These are phyloP conservation scores for Dryomyza anilis DNA, from an alignment of 2,888 invertebrate species.

Conservation along the genomic window DNA sequence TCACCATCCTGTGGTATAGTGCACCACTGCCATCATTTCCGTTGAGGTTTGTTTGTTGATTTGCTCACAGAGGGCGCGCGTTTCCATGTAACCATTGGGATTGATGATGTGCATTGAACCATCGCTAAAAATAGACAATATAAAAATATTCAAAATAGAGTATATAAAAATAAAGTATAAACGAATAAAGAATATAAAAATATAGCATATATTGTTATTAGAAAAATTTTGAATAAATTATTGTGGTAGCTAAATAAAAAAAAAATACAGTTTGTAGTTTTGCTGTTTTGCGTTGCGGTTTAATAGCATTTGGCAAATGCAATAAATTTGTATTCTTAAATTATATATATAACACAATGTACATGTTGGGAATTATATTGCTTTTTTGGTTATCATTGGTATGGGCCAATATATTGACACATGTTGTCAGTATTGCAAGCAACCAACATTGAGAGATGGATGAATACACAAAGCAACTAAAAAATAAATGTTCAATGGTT, in stretches of 20 bases:
- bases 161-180: background rate
- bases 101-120: slow-evolving; percentile 62
- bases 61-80: slow-evolving; percentile 61
- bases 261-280: background rate
- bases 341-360: too few relatives aligned
- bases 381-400: too few relatives aligned
- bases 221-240: slow-evolving; percentile 17
- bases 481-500: too few relatives aligned
- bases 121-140: slow-evolving; percentile 59
- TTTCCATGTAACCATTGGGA: slow-evolving; percentile 61
- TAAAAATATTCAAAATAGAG: slow-evolving; percentile 22
- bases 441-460: too few relatives aligned
- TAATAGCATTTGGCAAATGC: background rate
- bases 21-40: slow-evolving; percentile 69
- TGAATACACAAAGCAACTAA: too few relatives aligned
- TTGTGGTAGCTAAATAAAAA: too few relatives aligned
- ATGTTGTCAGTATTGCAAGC: too few relatives aligned
- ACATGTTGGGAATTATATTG: too few relatives aligned
- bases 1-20: slow-evolving; percentile 78
- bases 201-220: slow-evolving; percentile 28
- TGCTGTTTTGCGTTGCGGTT: background rate
- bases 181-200: background rate
- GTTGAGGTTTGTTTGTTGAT: slow-evolving; percentile 63
- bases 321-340: too few relatives aligned
- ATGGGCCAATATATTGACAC: too few relatives aligned